These are phyloP conservation scores for Crematogaster levior DNA, from an alignment of 2,888 invertebrate species.

Conservation along the genomic window DNA sequence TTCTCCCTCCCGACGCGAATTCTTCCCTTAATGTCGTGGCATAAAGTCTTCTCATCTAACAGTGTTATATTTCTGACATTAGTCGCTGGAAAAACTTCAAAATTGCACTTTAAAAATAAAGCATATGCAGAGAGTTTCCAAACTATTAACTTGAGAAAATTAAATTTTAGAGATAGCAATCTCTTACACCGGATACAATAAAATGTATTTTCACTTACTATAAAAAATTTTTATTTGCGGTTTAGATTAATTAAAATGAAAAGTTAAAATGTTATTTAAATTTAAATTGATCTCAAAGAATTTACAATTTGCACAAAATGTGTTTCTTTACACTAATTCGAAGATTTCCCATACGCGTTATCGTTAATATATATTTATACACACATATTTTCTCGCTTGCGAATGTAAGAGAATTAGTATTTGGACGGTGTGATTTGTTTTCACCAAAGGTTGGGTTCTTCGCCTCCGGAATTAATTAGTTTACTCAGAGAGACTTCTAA, in stretches of 20 bases:
- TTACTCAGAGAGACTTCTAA: conserved; percentile 23
- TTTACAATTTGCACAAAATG: neutral
- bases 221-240: neutral
- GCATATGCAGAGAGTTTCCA: neutral
- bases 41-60: neutral
- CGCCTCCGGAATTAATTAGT: conserved; percentile 44
- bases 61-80: neutral
- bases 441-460: conserved; percentile 20
- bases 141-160: neutral
- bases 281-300: neutral
- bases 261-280: neutral
- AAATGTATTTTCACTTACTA: neutral
- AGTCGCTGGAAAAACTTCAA: neutral
- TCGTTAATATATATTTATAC: neutral
- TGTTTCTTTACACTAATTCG: neutral
- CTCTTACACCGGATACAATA: neutral
- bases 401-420: conserved; percentile 25
- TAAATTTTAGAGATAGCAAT: neutral
- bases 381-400: neutral
- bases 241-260: neutral
- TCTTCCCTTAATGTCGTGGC: conserved; percentile 1
- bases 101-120: neutral
- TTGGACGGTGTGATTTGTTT: conserved; percentile 42
- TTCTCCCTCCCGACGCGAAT: conserved; percentile 35
- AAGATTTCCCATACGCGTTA: neutral